Evolutionary conservation across 2,888 invertebrate species (phyloP).

Genomic region (Phaedon cochleariae): DNA sequence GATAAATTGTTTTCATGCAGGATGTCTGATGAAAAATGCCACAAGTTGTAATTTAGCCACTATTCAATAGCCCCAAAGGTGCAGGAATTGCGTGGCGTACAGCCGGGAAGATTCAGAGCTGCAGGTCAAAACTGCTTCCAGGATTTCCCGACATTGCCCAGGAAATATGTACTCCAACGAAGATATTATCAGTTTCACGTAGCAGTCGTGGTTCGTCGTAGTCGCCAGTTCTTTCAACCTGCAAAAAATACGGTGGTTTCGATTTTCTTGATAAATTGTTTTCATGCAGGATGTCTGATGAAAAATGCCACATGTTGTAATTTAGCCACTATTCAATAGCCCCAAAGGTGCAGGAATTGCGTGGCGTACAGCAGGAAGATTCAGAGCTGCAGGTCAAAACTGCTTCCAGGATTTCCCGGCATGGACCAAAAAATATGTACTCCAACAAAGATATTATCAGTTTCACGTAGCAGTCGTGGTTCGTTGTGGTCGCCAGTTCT

Average conservation of each 20-base stretch:
- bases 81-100: constrained; percentile 91
- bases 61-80: no score
- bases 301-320: no score
- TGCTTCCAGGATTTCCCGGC: constrained; percentile 63
- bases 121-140: constrained; percentile 65
- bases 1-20: not conserved
- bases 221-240: constrained; percentile 83
- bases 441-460: constrained; percentile 91
- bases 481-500: constrained; percentile 81
- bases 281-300: no score
- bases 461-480: constrained; percentile 93
- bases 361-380: constrained; percentile 83
- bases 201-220: constrained; percentile 87
- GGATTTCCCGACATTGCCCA: constrained; percentile 69
- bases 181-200: constrained; percentile 92
- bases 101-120: constrained; percentile 71
- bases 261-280: not conserved
- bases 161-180: constrained; percentile 87
- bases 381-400: constrained; percentile 69
- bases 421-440: constrained; percentile 79
- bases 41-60: no score
- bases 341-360: constrained; percentile 87
- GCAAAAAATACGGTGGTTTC: constrained; percentile 46
- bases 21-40: no score
- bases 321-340: no score